A percentile compares a stretch with the other conserved stretches of the same genome.
Evolutionary conservation across 2,888 invertebrate genomes (phyloP).

Genomic region (Dicycla oo): DNA sequence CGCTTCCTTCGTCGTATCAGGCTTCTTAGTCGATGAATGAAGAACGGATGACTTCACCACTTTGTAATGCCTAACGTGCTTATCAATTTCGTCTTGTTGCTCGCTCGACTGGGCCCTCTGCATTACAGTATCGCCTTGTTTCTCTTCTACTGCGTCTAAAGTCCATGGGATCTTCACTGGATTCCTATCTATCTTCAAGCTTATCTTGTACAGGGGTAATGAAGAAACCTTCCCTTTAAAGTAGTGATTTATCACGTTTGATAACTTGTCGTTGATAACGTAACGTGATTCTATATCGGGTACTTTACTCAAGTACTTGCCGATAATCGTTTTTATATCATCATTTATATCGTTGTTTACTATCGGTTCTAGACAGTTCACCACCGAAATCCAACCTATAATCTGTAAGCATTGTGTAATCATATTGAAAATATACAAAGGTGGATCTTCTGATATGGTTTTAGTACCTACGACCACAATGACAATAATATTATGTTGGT

Average conservation of each 20-base stretch:
- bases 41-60: background rate
- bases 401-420: slow-evolving; percentile 61
- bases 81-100: slow-evolving; percentile 6
- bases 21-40: background rate
- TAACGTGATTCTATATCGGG: slow-evolving; percentile 79
- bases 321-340: slow-evolving; percentile 71
- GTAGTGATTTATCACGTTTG: slow-evolving; percentile 76
- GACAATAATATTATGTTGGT: too few relatives aligned
- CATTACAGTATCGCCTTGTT: background rate
- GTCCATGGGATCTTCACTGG: slow-evolving; percentile 85
- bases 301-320: slow-evolving; percentile 76
- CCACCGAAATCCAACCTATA: slow-evolving; percentile 52
- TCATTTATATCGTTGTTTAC: slow-evolving; percentile 64
- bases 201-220: slow-evolving; percentile 82
- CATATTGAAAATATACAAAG: background rate
- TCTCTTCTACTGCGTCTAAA: slow-evolving; percentile 38
- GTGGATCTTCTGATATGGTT: background rate
- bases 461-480: too few relatives aligned
- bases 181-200: slow-evolving; percentile 79
- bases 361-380: slow-evolving; percentile 66
- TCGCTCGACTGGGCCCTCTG: slow-evolving; percentile 7
- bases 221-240: slow-evolving; percentile 79
- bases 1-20: background rate
- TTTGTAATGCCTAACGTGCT: slow-evolving; percentile 17
- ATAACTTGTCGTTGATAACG: slow-evolving; percentile 77